These are phyloP conservation scores for Taenioides sp. DNA, from an alignment of 2,797 vertebrate species.

Conservation along the genomic window DNA sequence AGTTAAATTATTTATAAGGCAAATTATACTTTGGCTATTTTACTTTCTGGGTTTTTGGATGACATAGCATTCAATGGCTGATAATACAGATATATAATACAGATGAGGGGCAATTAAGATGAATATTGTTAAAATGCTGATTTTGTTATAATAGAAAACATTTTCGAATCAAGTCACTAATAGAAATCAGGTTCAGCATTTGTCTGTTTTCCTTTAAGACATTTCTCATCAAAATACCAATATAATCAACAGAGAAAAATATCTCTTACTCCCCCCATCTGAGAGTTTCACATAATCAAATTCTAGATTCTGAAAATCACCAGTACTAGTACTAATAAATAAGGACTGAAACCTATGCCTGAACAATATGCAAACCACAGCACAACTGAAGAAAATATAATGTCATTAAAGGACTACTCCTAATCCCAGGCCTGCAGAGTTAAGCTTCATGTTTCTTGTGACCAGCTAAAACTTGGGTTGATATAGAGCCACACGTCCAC, in stretches of 20 bases:
- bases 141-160: background rate
- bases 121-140: background rate
- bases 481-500: conserved; percentile 94
- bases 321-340: background rate
- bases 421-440: conserved; percentile 33
- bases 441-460: background rate
- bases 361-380: background rate
- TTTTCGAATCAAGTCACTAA: background rate
- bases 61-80: background rate
- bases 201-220: background rate
- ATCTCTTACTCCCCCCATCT: background rate
- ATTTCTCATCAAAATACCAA: background rate
- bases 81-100: background rate
- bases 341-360: background rate
- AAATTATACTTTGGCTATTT: background rate
- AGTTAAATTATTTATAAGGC: background rate
- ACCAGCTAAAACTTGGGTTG: conserved; percentile 94
- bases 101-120: background rate
- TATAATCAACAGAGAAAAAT: background rate
- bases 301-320: background rate
- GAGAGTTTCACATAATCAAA: no score
- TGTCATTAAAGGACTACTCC: conserved; percentile 15
- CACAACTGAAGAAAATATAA: background rate
- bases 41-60: background rate
- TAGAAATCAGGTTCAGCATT: background rate